Base-by-base conservation (phyloP, 2,888 invertebrate genomes). In the Eupithecia exiguata region DNA sequence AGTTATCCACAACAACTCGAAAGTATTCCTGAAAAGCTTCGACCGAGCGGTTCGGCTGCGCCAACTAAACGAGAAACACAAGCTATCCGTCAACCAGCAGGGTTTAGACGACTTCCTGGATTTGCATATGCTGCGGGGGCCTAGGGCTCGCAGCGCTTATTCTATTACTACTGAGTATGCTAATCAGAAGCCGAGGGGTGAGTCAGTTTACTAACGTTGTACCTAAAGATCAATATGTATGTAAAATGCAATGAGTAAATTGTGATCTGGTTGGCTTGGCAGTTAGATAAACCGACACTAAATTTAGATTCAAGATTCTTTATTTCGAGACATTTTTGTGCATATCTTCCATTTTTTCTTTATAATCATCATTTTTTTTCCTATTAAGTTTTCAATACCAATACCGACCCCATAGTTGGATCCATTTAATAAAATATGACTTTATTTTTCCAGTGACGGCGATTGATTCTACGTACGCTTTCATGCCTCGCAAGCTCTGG, bases 21-120 rank as follows among this genome's bases (percentile, higher is more conserved):
- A 96, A 83, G 89, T 88, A 0, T 97, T 97, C 83, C 91, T 97
- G 62, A 95, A 95, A 86, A 93, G 94, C 72, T 96, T 97, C 76
- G 96, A 96, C 83, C 92, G 92, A 69, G 95, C 95, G 46, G 95
- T 95, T 63, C 89, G 94, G 12, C 82, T 94, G n/a, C 89, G 94
- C 2, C 93, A 94, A 74, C 72, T 94, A 70, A 86, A 94, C 43
- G 87, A 88, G 46, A 89, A 87, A 69, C 89, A 94, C 75, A 92
- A 90, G 78, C 75, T 92, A 0, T 78, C 82, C 0, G 76, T 87
- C 73, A 85, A 82, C 5, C 82, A 83, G 4, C 82, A 87, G 35
- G 93, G 94, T 0, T 84, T 84, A 0, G 92, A 94, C 0, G 92
- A 94, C 10, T 94, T 94, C 83, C 91, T 93, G 61, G 89, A 92